Conservation (phyloP, 2,797 vertebrate genomes). For the Erethizon dorsatum region DNA sequence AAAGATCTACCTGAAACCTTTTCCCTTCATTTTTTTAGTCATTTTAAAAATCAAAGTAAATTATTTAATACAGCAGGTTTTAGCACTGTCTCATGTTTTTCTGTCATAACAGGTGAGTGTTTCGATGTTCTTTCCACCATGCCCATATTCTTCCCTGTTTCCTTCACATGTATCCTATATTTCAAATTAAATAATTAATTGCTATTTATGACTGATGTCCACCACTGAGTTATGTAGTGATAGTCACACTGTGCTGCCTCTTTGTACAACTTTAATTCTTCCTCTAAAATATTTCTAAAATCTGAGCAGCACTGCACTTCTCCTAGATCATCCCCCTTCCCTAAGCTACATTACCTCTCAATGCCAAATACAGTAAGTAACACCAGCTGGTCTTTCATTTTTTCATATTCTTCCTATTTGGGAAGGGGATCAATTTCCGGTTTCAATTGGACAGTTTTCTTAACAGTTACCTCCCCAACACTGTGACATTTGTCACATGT, state of each 20-base stretch:
- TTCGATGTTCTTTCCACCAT: too few relatives aligned
- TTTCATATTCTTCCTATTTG: not conserved
- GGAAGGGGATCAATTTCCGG: conserved; percentile 21
- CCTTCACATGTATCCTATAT: not conserved
- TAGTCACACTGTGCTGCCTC: too few relatives aligned
- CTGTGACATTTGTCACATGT: conserved; percentile 64
- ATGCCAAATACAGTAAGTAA: too few relatives aligned
- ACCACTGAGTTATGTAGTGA: too few relatives aligned
- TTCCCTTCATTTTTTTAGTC: not conserved
- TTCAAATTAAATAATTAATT: too few relatives aligned
- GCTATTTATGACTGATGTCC: too few relatives aligned
- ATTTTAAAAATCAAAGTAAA: conserved; percentile 44
- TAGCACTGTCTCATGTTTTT: too few relatives aligned
- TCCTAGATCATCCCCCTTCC: not conserved
- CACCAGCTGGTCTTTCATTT: too few relatives aligned
- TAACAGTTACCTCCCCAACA: not conserved
- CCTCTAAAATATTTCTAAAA: too few relatives aligned
- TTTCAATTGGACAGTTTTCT: conserved; percentile 46
- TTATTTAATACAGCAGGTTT: not conserved
- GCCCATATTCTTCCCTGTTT: not conserved
- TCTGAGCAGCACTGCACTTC: not conserved
- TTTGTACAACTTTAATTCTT: too few relatives aligned
- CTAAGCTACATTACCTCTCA: too few relatives aligned
- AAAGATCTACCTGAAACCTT: not conserved
- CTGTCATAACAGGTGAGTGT: too few relatives aligned